Evolutionary conservation across 2,888 invertebrate species (phyloP).

Genomic region (Melipona beecheii): DNA sequence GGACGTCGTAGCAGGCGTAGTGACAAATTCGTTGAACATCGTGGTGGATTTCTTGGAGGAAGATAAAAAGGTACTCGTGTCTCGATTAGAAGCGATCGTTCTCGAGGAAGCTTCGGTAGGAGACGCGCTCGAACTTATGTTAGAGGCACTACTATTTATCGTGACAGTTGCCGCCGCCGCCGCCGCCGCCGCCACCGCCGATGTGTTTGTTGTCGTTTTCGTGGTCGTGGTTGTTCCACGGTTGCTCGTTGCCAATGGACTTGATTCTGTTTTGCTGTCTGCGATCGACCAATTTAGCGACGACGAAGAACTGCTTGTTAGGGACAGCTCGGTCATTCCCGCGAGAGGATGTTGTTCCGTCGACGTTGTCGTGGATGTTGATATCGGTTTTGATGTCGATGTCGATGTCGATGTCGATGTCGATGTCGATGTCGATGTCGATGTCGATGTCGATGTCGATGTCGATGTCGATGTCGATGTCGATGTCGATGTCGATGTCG

Average conservation of each 20-base stretch:
- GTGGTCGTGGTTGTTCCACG: background rate
- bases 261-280: conserved; percentile 10
- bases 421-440: background rate
- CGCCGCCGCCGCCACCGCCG: background rate
- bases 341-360: background rate
- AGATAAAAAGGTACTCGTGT: conserved; percentile 40
- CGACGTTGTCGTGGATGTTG: conserved; percentile 8
- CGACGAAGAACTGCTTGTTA: conserved; percentile 36
- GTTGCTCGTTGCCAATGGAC: background rate
- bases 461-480: conserved; percentile 26
- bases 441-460: background rate
- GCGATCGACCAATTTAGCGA: conserved; percentile 35
- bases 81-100: conserved; percentile 49
- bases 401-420: conserved; percentile 45
- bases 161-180: background rate
- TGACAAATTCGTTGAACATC: conserved; percentile 36
- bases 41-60: conserved; percentile 57
- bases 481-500: conserved; percentile 15
- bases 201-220: background rate
- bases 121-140: conserved; percentile 11
- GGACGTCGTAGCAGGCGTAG: conserved; percentile 72
- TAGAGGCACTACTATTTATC: background rate
- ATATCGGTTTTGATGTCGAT: no score
- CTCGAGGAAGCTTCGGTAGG: conserved; percentile 60
- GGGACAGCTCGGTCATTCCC: background rate